These are phyloP conservation scores for Campylorhamphus procurvoides DNA, from an alignment of 2,113 vertebrate genomes.

Conservation along the genomic window DNA sequence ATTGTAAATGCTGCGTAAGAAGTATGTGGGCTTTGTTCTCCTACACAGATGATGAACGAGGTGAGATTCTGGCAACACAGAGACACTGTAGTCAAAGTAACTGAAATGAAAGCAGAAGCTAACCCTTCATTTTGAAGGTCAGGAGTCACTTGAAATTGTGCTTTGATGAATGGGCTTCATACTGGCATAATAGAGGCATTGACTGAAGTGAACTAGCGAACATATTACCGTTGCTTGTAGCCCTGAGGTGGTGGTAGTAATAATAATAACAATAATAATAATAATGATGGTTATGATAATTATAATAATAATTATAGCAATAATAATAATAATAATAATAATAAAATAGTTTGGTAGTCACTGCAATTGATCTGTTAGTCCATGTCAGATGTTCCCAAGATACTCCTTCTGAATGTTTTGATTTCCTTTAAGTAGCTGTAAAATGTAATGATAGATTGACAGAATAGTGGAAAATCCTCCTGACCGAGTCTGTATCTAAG, in stretches of 20 bases:
- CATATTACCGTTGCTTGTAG: background rate
- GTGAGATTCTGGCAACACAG: constrained; percentile 8
- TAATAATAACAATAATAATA: background rate
- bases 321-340: background rate
- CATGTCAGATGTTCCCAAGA: background rate
- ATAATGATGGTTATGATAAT: background rate
- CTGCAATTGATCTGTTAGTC: background rate
- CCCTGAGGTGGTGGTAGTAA: background rate
- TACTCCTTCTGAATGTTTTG: background rate
- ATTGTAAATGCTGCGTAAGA: background rate
- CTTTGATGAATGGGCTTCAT: constrained; percentile 36
- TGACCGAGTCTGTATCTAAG: background rate
- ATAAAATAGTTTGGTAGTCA: background rate
- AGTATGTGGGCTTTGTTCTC: background rate
- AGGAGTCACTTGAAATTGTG: constrained; percentile 44
- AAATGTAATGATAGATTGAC: background rate
- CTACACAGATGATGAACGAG: background rate
- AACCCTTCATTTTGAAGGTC: constrained; percentile 51
- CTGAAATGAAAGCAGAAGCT: constrained; percentile 31
- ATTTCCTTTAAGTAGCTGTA: background rate
- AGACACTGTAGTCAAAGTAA: background rate
- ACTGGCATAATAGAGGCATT: background rate
- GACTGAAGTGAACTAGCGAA: background rate
- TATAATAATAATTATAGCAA: background rate
- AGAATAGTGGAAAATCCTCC: background rate